phyloP scores from a whole-genome alignment of 2,797 vertebrate genomes.

The Centropyge bicolor region DNA sequence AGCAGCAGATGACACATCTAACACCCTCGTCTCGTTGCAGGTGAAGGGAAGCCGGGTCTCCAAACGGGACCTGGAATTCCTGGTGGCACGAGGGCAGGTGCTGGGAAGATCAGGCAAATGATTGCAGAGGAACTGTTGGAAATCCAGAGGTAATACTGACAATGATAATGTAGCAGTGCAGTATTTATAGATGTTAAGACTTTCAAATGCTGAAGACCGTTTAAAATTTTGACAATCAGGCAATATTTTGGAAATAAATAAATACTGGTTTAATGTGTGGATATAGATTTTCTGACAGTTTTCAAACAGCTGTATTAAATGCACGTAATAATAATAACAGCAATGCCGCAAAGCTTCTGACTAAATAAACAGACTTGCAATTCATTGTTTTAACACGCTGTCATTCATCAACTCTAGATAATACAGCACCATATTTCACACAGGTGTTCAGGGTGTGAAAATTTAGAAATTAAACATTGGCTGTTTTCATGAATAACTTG shows the following conservation, averaged over 20 bases:
- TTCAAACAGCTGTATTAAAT: background rate
- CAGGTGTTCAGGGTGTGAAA: background rate
- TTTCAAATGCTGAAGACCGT: background rate
- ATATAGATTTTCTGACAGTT: background rate
- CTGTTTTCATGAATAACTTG: background rate
- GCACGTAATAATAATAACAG: too few species aligned
- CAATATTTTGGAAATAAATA: background rate
- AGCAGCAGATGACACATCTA: background rate
- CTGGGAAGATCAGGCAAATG: background rate
- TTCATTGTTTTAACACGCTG: too few species aligned
- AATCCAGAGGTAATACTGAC: constrained; percentile 6
- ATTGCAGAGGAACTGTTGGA: constrained; percentile 5
- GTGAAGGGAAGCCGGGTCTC: background rate
- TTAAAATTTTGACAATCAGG: background rate
- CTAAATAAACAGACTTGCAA: too few species aligned
- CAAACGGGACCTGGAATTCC: background rate
- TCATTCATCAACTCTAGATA: background rate
- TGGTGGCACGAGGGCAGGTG: background rate
- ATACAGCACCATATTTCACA: background rate
- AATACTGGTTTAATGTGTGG: background rate
- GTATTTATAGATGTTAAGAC: background rate
- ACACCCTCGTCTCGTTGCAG: background rate
- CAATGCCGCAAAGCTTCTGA: too few species aligned
- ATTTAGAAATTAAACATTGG: background rate
- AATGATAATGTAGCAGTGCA: background rate